phyloP scores from a whole-genome alignment of 2,113 vertebrate species.

The Hyperoodon ampullatus region DNA sequence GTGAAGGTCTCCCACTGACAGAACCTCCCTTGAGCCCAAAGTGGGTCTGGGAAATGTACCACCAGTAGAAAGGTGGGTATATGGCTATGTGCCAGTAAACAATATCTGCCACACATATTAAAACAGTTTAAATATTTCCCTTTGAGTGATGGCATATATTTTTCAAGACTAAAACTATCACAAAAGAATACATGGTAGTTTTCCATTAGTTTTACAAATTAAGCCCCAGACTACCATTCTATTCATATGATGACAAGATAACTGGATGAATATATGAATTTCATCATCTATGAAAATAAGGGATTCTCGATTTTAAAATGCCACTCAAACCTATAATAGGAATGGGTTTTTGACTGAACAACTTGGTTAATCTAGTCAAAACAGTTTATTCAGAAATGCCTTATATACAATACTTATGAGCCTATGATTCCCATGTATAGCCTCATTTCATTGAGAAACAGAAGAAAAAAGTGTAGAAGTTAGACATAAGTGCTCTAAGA shows the following conservation, averaged over 20 bases:
- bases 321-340: not conserved
- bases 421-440: not conserved
- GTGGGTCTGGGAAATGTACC: not conserved
- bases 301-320: constrained; percentile 23
- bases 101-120: not conserved
- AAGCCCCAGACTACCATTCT: not conserved
- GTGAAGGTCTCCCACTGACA: not conserved
- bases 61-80: not conserved
- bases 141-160: not conserved
- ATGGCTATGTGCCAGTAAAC: not conserved
- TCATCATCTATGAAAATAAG: not conserved
- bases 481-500: not conserved
- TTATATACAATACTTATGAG: not conserved
- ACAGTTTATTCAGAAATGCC: not conserved
- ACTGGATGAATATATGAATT: not conserved
- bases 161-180: constrained; percentile 22
- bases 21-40: not conserved
- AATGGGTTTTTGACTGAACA: constrained; percentile 1
- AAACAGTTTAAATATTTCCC: not conserved
- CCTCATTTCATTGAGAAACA: not conserved
- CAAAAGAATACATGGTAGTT: not conserved
- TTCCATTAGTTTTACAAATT: not conserved
- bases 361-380: constrained; percentile 35
- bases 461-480: not conserved
- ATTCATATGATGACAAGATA: not conserved